phyloP scores from a whole-genome alignment of 2,888 invertebrate genomes.

The Aricia artaxerxes region DNA sequence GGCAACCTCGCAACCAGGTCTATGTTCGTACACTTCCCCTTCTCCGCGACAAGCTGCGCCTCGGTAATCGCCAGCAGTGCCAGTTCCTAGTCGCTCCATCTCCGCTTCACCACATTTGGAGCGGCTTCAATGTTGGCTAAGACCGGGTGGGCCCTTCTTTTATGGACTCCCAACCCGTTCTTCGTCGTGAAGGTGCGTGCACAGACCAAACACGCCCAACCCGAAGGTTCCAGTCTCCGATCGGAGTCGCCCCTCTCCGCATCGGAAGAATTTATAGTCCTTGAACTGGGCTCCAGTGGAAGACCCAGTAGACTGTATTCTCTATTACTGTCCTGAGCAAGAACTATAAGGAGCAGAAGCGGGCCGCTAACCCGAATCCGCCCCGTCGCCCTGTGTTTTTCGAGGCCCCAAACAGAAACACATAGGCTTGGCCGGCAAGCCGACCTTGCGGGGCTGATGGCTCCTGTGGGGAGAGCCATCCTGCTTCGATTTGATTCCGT shows the following conservation, averaged over 20 bases:
- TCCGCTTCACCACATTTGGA: too few relatives aligned
- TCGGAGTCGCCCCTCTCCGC: slow-evolving; percentile 25
- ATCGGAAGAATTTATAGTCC: slow-evolving; percentile 32
- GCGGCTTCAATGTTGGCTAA: too few relatives aligned
- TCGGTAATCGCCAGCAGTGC: slow-evolving; percentile 38
- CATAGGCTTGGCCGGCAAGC: slow-evolving; percentile 24
- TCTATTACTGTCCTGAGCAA: not conserved
- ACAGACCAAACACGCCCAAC: slow-evolving; percentile 31
- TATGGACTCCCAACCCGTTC: slow-evolving; percentile 23
- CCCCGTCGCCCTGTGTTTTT: not conserved
- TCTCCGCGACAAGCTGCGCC: slow-evolving; percentile 36
- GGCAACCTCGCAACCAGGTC: slow-evolving; percentile 35
- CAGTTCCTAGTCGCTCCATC: slow-evolving; percentile 35
- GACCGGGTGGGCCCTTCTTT: slow-evolving; percentile 18
- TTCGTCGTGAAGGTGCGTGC: slow-evolving; percentile 13
- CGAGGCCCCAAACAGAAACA: slow-evolving; percentile 2
- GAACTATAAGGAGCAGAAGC: not conserved
- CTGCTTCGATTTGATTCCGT: too few relatives aligned
- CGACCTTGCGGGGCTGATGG: slow-evolving; percentile 19
- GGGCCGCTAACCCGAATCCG: slow-evolving; percentile 1
- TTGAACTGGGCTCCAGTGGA: slow-evolving; percentile 41
- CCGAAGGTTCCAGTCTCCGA: slow-evolving; percentile 13
- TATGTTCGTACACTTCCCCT: slow-evolving; percentile 33
- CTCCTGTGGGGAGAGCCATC: too few relatives aligned
- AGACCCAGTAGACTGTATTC: slow-evolving; percentile 34